Percentiles rank a stretch among this genome's conserved stretches.
Evolutionary conservation across 2,113 vertebrate species (phyloP).

Genomic region (Eublepharis macularius): DNA sequence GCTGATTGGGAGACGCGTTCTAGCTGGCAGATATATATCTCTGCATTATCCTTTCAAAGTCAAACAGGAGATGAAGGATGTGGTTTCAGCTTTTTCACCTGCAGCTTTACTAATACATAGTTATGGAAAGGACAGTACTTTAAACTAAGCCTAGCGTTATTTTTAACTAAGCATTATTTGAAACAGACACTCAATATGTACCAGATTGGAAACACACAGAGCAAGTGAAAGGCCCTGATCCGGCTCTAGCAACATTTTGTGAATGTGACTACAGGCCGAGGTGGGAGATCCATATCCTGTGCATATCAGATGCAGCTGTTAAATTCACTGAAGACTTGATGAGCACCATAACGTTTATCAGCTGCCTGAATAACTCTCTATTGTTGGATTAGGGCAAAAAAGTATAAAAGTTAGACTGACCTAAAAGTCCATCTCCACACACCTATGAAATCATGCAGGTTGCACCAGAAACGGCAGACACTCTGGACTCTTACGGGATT

Average conservation of each 20-base stretch:
- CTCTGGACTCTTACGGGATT: not conserved
- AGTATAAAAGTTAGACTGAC: not conserved
- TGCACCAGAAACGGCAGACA: not conserved
- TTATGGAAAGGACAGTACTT: no score
- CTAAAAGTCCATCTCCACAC: not conserved
- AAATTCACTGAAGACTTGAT: not conserved
- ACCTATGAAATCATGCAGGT: not conserved
- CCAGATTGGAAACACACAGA: not conserved
- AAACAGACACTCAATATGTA: not conserved
- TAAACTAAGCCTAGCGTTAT: no score
- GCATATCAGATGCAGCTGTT: not conserved
- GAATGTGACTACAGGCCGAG: not conserved
- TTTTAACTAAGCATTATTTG: not conserved
- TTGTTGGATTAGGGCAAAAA: no score
- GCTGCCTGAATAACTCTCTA: not conserved
- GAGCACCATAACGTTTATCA: not conserved
- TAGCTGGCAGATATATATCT: no score
- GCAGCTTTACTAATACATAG: no score
- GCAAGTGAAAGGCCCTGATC: not conserved
- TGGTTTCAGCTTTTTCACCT: no score
- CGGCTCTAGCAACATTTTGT: not conserved
- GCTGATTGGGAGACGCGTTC: no score
- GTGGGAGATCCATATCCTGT: no score
- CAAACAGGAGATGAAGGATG: no score
- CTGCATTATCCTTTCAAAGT: no score